Evolutionary conservation across 2,888 invertebrate genomes (phyloP), one percentile per base, ranked within the genome.

Genomic region (Mimas tiliae): DNA sequence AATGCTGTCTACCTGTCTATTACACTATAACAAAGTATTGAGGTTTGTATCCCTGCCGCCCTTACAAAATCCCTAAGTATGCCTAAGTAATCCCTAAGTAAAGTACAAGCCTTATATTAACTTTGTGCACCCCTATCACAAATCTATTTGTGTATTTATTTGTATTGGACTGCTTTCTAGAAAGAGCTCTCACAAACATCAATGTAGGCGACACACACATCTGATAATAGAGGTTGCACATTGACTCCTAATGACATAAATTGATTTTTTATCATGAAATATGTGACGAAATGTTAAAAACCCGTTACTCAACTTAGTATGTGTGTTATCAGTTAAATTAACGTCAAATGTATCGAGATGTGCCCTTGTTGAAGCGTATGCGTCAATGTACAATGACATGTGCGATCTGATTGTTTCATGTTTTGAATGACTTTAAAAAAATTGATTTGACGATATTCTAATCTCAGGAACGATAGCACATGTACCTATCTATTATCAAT

Each of bases 181-280:
- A 45, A 45, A 45, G 27, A 64, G 21, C 21, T 12, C 21, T 33
- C 27, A 64, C 50, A 53, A 45, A 42, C 33, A 27, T 45, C 50
- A 19, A 2, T 19, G 8, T 6, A 48, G 12, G 11, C 27, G 48
- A 48, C 65, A 66, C 74, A 74, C 72, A 73, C 66, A 72, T 66
- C 71, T 74, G 85, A 85, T 85, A 86, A 79, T 77, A 71, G 65
- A 80, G 81, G 81, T 81, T 80, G 85, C 83, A 74, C 74, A 75
- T 69, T 81, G 80, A 81, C 81, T 84, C 80, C 77, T 73, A 74
- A 81, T 91, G 91, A 91, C 90, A 90, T 83, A 91, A 91, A 91
- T 92, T 91, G 90, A 90, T 87, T 90, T 87, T 86, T 89, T 88
- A 90, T 88, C 88, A 76, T 81, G 72, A 73, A 79, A 82, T 79